Percentiles rank a stretch among this genome's conserved stretches.
Evolutionary conservation across 2,113 vertebrate species (phyloP).

Genomic region (Poecile atricapillus): DNA sequence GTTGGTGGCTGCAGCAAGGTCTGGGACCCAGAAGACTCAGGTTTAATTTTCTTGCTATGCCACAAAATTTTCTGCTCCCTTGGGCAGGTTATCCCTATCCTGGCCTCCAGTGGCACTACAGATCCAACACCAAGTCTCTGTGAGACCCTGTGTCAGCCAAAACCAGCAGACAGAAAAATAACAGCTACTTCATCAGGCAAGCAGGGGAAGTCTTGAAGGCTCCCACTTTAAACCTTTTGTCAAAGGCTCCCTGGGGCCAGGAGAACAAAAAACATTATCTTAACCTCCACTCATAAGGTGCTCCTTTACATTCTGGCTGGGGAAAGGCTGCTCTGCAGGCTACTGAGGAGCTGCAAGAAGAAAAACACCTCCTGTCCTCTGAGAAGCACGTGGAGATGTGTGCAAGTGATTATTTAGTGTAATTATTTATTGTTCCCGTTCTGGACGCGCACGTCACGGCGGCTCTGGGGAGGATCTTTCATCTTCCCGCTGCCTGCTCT

Average conservation of each 20-base stretch:
- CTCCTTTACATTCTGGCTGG: neutral
- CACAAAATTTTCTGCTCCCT: neutral
- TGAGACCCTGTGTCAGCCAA: neutral
- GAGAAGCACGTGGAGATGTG: neutral
- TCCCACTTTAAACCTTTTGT: neutral
- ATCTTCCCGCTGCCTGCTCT: neutral
- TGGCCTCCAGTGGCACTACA: neutral
- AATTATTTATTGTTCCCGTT: neutral
- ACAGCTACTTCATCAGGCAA: neutral
- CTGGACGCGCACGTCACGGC: neutral
- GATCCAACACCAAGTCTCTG: neutral
- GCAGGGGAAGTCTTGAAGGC: neutral
- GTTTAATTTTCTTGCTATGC: neutral
- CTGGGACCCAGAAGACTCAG: neutral
- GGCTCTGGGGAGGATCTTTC: constrained; percentile 27
- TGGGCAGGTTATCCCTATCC: neutral
- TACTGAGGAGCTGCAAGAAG: neutral
- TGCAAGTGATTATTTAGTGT: neutral
- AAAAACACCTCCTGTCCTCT: neutral
- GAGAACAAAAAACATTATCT: neutral
- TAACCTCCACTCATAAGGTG: neutral
- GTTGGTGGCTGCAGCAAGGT: neutral
- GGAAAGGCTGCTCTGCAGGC: neutral
- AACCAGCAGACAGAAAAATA: neutral
- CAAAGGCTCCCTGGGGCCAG: neutral